phyloP scores from a whole-genome alignment of 2,888 invertebrate species.

The Eucriotettix oculatus region DNA sequence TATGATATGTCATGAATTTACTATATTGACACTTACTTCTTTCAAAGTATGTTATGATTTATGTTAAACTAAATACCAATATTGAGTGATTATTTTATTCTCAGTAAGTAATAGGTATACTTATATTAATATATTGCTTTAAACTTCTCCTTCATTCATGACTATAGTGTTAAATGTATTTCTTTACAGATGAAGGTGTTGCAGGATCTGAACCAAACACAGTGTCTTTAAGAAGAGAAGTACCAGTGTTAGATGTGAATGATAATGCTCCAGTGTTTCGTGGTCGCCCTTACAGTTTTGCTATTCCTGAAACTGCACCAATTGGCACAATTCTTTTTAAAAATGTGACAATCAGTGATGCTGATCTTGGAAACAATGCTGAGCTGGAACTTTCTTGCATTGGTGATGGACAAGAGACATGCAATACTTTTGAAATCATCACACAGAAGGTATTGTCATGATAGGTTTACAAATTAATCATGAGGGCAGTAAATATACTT shows the following conservation, averaged over 20 bases:
- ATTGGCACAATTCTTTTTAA: constrained; percentile 45
- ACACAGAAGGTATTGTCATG: constrained; percentile 37
- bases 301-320: constrained; percentile 46
- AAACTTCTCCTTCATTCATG: no score
- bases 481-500: no score
- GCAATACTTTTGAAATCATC: constrained; percentile 46
- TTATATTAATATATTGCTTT: no score
- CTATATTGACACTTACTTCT: no score
- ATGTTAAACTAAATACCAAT: no score
- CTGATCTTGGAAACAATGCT: constrained; percentile 55
- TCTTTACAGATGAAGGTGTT: constrained; percentile 42
- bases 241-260: constrained; percentile 61
- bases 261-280: constrained; percentile 63
- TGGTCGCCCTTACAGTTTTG: constrained; percentile 52
- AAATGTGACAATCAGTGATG: constrained; percentile 50
- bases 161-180: no score
- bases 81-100: no score
- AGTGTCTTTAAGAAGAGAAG: constrained; percentile 56
- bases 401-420: constrained; percentile 32
- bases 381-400: constrained; percentile 45
- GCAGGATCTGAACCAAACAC: constrained; percentile 60
- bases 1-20: no score
- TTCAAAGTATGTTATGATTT: no score
- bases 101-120: no score
- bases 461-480: no score